Percentiles rank a stretch among this genome's conserved stretches.
Evolutionary conservation across 2,797 vertebrate species (phyloP).

Genomic region (Scyliorhinus canicula): DNA sequence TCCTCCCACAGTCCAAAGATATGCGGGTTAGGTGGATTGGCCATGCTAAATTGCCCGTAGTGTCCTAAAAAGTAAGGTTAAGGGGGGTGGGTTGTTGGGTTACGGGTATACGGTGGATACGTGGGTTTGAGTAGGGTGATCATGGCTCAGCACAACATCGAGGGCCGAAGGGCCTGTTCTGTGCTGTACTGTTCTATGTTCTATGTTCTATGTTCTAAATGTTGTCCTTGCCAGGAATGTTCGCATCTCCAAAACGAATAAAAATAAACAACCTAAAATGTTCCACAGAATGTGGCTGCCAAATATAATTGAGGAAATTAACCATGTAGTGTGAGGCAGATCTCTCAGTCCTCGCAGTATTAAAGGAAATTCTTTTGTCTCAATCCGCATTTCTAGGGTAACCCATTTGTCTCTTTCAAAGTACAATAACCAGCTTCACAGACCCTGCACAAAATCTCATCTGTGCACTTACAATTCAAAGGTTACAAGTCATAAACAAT

Average conservation of each 20-base stretch:
- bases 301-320: not conserved
- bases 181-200: no score
- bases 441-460: not conserved
- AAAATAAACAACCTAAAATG: not conserved
- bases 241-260: not conserved
- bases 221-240: not conserved
- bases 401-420: constrained; percentile 9
- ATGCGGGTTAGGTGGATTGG: no score
- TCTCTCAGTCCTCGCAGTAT: not conserved
- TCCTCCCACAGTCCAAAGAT: no score
- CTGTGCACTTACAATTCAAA: constrained; percentile 22
- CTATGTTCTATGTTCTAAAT: no score
- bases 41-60: no score
- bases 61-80: no score
- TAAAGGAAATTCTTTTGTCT: not conserved
- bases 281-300: not conserved
- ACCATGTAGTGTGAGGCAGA: not conserved
- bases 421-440: not conserved
- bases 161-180: no score
- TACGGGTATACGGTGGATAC: no score
- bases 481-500: constrained; percentile 29
- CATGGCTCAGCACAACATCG: no score
- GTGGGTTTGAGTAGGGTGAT: no score
- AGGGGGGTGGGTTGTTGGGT: no score
- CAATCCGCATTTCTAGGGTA: not conserved